Conservation (phyloP, 2,113 vertebrate genomes). For the Numenius arquata region DNA sequence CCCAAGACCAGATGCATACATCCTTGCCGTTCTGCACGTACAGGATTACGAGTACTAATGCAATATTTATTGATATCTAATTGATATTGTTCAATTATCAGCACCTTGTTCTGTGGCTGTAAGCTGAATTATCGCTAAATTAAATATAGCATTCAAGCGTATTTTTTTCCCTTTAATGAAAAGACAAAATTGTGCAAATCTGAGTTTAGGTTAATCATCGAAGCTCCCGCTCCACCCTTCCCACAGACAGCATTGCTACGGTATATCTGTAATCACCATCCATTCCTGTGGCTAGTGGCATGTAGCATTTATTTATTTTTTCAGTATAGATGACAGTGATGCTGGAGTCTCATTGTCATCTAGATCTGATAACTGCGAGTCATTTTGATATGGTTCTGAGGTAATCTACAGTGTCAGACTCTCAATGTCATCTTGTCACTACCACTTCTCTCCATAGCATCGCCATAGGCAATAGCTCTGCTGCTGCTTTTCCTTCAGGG, state of each 20-base stretch:
- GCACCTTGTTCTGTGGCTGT: background rate
- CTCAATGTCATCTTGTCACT: conserved; percentile 58
- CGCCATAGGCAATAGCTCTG: conserved; percentile 4
- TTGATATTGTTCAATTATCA: background rate
- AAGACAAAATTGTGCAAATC: background rate
- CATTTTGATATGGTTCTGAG: conserved; percentile 58
- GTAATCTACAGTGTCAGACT: conserved; percentile 59
- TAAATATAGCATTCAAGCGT: background rate
- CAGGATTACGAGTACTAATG: background rate
- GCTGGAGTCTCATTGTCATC: conserved; percentile 46
- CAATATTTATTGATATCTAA: background rate
- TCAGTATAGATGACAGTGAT: conserved; percentile 40
- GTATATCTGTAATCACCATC: background rate
- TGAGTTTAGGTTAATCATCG: background rate
- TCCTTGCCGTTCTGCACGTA: background rate
- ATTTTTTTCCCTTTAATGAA: background rate
- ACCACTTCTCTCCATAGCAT: conserved; percentile 30
- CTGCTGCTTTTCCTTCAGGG: conserved; percentile 9
- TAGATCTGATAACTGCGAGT: conserved; percentile 44
- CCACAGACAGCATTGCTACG: background rate
- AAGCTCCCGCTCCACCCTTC: background rate
- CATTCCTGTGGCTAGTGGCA: conserved; percentile 12
- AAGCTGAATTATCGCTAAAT: background rate
- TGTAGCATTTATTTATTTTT: conserved; percentile 45
- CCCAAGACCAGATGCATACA: background rate